Percentiles rank a stretch among this genome's conserved stretches.
phyloP scores from a whole-genome alignment of 2,113 vertebrate species.

The Diglossa brunneiventris region DNA sequence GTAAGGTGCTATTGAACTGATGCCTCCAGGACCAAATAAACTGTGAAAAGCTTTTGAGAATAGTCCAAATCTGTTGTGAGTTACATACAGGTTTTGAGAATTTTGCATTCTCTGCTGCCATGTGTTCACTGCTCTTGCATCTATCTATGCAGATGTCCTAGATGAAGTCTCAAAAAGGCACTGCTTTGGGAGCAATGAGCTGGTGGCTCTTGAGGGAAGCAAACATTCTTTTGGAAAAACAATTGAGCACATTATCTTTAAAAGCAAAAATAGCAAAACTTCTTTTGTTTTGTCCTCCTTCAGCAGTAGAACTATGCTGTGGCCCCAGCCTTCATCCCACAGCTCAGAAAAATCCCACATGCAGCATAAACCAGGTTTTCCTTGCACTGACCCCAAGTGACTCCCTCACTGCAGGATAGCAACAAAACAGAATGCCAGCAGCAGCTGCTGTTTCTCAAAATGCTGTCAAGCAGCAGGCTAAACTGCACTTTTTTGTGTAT shows the following conservation, averaged over 20 bases:
- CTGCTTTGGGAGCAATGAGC: neutral
- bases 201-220: neutral
- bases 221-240: neutral
- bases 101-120: neutral
- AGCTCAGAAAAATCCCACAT: constrained; percentile 29
- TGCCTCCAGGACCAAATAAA: neutral
- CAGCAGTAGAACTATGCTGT: neutral
- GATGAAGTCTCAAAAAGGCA: neutral
- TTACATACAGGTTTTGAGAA: neutral
- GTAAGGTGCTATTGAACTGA: neutral
- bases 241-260: neutral
- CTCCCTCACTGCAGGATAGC: neutral
- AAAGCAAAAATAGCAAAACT: constrained; percentile 26
- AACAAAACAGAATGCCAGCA: constrained; percentile 15
- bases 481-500: neutral
- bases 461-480: neutral
- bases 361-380: constrained; percentile 17
- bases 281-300: constrained; percentile 26
- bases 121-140: neutral
- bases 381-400: constrained; percentile 26
- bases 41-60: neutral
- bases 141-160: neutral
- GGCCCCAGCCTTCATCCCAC: constrained; percentile 17
- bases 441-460: constrained; percentile 45
- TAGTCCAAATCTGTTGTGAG: neutral